These are phyloP conservation scores for Chaetogeoica ovagalla DNA, from an alignment of 2,888 invertebrate genomes.

Conservation along the genomic window DNA sequence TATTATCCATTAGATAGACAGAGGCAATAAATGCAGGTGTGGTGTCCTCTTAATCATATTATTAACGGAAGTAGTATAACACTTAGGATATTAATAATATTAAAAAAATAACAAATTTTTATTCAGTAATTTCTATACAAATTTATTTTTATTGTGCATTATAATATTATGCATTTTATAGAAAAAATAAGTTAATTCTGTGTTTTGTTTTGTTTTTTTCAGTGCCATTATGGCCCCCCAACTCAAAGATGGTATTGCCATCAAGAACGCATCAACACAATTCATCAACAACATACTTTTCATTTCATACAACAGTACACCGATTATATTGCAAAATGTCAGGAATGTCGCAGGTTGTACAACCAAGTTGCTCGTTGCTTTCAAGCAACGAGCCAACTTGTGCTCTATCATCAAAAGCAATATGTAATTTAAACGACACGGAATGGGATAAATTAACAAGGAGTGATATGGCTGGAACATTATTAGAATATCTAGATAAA, in stretches of 20 bases:
- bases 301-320: slow-evolving; percentile 8
- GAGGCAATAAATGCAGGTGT: not conserved
- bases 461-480: slow-evolving; percentile 54
- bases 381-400: slow-evolving; percentile 32
- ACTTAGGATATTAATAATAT: not conserved
- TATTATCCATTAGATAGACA: too few species aligned
- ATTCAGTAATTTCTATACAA: not conserved
- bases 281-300: slow-evolving; percentile 11
- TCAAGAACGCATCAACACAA: slow-evolving; percentile 10
- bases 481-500: slow-evolving; percentile 54
- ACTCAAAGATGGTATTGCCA: slow-evolving; percentile 48
- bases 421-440: slow-evolving; percentile 47
- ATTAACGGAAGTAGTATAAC: too few species aligned
- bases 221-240: slow-evolving; percentile 84
- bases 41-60: too few species aligned
- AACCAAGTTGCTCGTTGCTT: slow-evolving; percentile 43
- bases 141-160: not conserved
- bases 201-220: slow-evolving; percentile 60
- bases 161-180: not conserved
- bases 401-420: slow-evolving; percentile 21
- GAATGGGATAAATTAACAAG: slow-evolving; percentile 54
- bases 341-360: slow-evolving; percentile 19
- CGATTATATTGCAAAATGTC: slow-evolving; percentile 28
- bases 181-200: not conserved
- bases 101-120: not conserved